These are phyloP conservation scores for Fistularia tabacaria DNA, from an alignment of 2,797 vertebrate species.

Conservation along the genomic window DNA sequence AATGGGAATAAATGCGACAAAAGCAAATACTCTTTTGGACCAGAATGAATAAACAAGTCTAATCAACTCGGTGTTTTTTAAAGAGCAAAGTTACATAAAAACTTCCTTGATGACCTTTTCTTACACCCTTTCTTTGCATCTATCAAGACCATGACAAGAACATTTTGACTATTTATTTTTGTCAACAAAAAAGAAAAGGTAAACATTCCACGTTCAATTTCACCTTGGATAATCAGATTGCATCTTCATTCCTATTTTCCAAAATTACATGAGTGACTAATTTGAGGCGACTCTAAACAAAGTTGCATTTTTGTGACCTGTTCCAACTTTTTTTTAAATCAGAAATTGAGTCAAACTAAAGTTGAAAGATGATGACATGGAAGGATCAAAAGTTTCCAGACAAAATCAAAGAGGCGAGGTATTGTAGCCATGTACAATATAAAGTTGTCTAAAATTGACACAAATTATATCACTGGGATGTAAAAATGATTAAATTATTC, in stretches of 20 bases:
- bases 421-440: no score
- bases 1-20: constrained; percentile 99
- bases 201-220: constrained; percentile 32
- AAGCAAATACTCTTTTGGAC: constrained; percentile 99
- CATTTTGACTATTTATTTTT: constrained; percentile 37
- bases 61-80: constrained; percentile 75
- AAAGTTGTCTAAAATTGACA: no score
- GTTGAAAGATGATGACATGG: constrained; percentile 59
- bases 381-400: constrained; percentile 61
- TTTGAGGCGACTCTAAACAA: no score
- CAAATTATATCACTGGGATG: no score
- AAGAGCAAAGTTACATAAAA: constrained; percentile 61
- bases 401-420: constrained; percentile 45
- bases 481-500: no score
- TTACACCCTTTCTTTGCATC: constrained; percentile 42
- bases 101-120: constrained; percentile 66
- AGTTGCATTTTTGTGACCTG: no score
- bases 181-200: constrained; percentile 48
- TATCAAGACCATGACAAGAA: constrained; percentile 31
- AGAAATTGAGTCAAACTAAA: constrained; percentile 40
- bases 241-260: no score
- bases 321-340: constrained; percentile 31
- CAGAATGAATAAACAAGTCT: constrained; percentile 95
- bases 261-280: no score
- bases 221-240: not conserved